These are phyloP conservation scores for Pomacea maculata DNA, from an alignment of 1,140 invertebrate species.

Conservation along the genomic window DNA sequence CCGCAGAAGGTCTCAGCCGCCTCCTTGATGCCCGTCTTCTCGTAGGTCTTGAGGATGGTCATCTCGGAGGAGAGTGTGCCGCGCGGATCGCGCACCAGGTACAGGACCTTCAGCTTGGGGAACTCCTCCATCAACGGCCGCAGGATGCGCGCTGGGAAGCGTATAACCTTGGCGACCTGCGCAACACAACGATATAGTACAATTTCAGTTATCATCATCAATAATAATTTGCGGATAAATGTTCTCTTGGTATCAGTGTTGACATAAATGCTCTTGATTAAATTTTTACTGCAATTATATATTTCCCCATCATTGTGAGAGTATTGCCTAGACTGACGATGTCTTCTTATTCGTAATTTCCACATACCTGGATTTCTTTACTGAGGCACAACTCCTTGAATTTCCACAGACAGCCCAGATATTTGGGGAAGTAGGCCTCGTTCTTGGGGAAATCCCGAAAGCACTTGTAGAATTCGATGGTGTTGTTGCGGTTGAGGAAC, in stretches of 20 bases:
- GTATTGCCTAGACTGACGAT: too few species aligned
- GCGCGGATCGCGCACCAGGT: constrained; percentile 27
- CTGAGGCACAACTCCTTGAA: constrained; percentile 11
- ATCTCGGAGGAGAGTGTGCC: constrained; percentile 20
- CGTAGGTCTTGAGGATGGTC: constrained; percentile 9
- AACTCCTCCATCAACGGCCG: constrained; percentile 16
- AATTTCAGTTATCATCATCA: too few species aligned
- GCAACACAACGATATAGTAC: background rate
- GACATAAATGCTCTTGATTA: background rate
- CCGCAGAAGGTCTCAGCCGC: constrained; percentile 7
- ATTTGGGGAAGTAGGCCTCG: constrained; percentile 13
- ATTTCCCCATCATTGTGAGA: background rate
- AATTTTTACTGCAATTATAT: background rate
- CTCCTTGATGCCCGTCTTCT: constrained; percentile 7
- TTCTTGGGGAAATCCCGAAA: constrained; percentile 20
- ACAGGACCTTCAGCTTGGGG: constrained; percentile 27
- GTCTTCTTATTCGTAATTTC: too few species aligned
- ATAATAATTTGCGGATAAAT: too few species aligned
- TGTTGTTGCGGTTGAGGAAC: constrained; percentile 27
- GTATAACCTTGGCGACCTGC: constrained; percentile 16
- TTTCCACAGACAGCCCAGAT: constrained; percentile 17
- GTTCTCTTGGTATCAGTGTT: background rate
- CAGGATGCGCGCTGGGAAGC: background rate
- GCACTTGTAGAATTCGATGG: constrained; percentile 23
- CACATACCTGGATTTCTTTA: constrained; percentile 10